Evolutionary conservation across 2,113 vertebrate species (phyloP).

Genomic region (Scatophagus argus): DNA sequence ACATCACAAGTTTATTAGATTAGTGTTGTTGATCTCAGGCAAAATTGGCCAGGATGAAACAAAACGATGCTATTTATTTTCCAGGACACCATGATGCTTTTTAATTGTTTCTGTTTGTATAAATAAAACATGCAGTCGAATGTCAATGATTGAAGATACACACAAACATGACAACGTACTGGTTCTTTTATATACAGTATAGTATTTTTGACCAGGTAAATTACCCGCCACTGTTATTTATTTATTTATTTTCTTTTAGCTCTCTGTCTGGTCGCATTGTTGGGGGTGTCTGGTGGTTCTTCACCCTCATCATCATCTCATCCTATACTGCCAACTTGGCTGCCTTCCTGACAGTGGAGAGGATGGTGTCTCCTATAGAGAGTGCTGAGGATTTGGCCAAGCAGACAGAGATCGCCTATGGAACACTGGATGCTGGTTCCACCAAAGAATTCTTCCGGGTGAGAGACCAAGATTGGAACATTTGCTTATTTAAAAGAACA

Average conservation of each 20-base stretch:
- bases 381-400: constrained; percentile 98
- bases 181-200: neutral
- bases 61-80: constrained; percentile 20
- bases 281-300: constrained; percentile 99
- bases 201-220: neutral
- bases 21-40: constrained; percentile 47
- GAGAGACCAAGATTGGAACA: constrained; percentile 38
- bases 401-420: constrained; percentile 98
- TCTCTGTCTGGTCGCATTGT: constrained; percentile 98
- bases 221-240: neutral
- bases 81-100: neutral
- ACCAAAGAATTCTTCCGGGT: constrained; percentile 99
- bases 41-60: constrained; percentile 35
- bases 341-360: constrained; percentile 98
- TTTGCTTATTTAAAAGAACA: too few relatives aligned
- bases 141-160: neutral
- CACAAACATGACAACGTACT: neutral
- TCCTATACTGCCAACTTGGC: constrained; percentile 99
- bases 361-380: constrained; percentile 99
- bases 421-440: constrained; percentile 96
- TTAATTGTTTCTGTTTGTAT: constrained; percentile 13
- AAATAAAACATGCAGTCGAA: neutral
- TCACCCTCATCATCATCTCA: constrained; percentile 99
- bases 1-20: constrained; percentile 61
- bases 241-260: too few relatives aligned